Base-by-base conservation (phyloP, 2,797 vertebrate species). In the Sebastes flavidus region DNA sequence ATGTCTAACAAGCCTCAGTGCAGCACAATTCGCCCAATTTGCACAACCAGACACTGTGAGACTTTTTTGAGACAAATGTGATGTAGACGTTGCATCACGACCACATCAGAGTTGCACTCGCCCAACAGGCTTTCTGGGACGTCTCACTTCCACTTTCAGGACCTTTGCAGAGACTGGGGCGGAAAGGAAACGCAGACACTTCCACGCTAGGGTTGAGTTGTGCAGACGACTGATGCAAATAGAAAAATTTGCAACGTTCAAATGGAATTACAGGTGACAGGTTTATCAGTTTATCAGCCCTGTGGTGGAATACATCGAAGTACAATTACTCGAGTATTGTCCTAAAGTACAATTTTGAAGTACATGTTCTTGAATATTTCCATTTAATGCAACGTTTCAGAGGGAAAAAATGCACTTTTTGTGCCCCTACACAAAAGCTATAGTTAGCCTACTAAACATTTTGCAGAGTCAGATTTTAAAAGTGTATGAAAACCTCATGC, bases 81-180 rank as follows among this genome's bases (percentile, higher is more conserved):
- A 80, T n/a, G 11, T 16, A 34, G 60, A 81, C 13, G 22, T 67
- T 83, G 77, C 58, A 18, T 82, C 49, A 79, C 69, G 25, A 12
- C 66, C 81, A 82, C 77, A 85, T 24, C 34, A 70, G 27, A 60
- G 38, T 6, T 25, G 27, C 73, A 79, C 69, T 82, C 84, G 79
- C 60, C 73, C 62, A 77, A 80, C 29, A 65, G 16, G 46, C 83
- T 81, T 61, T 85, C 81, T 90, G 85, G 78, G 79, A 69, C 1
- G 58, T 91, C 90, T 90, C 89, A 90, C 89, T 94, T 95, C 94
- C 90, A 93, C 90, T 92, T 94, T 91, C 81, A 78, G 68, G 62
- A 74, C 29, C 65, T 74, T 3, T 20, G 65, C 73, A 81, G 18
- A 81, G 20, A 34, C 74, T 34, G 5, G 20, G n/a, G 58, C 6